Base-by-base conservation (phyloP, 2,797 vertebrate species). In the Xenopus petersii region DNA sequence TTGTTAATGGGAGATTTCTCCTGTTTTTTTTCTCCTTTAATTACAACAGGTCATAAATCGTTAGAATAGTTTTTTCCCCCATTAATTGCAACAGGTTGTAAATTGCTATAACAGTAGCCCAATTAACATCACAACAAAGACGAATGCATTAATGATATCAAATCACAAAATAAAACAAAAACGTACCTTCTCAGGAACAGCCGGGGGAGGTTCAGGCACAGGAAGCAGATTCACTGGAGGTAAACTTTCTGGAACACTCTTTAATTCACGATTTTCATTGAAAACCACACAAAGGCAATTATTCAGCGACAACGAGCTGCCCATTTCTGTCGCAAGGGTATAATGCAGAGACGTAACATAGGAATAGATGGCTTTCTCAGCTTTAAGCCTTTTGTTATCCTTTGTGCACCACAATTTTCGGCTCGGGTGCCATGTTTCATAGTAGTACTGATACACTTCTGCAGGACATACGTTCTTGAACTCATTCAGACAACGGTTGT, bases 391-490 rank as follows among this genome's bases (percentile, higher is more conserved):
- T 59, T 70, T 79, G 71, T 21, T 66, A 61, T 79, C 77, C 47
- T 79, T 79, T 7, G 71, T 70, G 30, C 61, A 79, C 77, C 77
- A 79, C 10, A 65, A 17, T 48, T 79, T 74, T 30, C 77, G 60
- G 16, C 62, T 79, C 10, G 67, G 71, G 61, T 79, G 77, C 77
- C 77, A 79, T 1, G 77, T 74, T 12, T 74, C 71, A 47, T 74
- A 30, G 12, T 79, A 79, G 72, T 79, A 74, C n/a, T 79, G 71
- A 64, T 64, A 79, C 21, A 74, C 54, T 1, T 74, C 71, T 54
- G 8, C 55, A 13, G 77, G 77, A 11, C 66, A 70, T 13, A 69
- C 30, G 0, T 49, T 61, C 42, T 62, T 70, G 33, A 79, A 56
- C 0, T 79, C 77, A 70, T 62, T 74, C 26, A 79, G 60, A 2